Evolutionary conservation across 2,888 invertebrate species (phyloP), one percentile per base, ranked within the genome.

Genomic region (Brachyptera risi): DNA sequence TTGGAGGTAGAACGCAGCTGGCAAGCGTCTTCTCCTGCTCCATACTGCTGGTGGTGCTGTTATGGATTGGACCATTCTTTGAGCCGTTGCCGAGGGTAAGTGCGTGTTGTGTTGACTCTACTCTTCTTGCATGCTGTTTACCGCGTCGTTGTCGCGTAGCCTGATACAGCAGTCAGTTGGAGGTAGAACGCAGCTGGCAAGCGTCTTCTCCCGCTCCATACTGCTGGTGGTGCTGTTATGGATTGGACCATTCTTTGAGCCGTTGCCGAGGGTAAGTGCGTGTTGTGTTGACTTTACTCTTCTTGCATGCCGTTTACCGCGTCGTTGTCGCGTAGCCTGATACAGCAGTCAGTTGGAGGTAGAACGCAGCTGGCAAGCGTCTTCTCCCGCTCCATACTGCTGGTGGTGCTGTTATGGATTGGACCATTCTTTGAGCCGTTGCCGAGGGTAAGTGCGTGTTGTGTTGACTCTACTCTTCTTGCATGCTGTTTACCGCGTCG

Each of bases 31-130:
- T 96, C 56, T 92, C 93, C 2, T 89, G 90, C 63, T 57, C 73
- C 0, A 78, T 95, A 26, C 77, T 96, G 15, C 76, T 94, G 1
- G 78, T 87, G 66, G 90, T 96, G 54, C 77, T 96, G 63, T 77
- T 96, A 58, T 90, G 90, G 83, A 82, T 96, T 65, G 96, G 92
- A 0, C 93, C 93, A 27, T 87, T 91, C 74, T 93, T 96, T 74
- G 87, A 92, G 74, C 81, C 86, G 37, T 77, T 96, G 63, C 96
- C 96, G 58, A 80, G 80, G 72, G 83, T 82, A 70, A 74, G 75
- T 66, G 9, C 37, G n/a, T n/a, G n/a, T n/a, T n/a, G n/a, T n/a
- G n/a, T n/a, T n/a, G n/a, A n/a, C n/a, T n/a, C n/a, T n/a, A n/a
- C 67, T 86, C 86, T 68, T 81, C 83, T 1, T 86, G 86, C 68